These are phyloP conservation scores for Crossaster papposus DNA, from an alignment of 53 echinoderm and acorn worm genomes.

Conservation along the genomic window DNA sequence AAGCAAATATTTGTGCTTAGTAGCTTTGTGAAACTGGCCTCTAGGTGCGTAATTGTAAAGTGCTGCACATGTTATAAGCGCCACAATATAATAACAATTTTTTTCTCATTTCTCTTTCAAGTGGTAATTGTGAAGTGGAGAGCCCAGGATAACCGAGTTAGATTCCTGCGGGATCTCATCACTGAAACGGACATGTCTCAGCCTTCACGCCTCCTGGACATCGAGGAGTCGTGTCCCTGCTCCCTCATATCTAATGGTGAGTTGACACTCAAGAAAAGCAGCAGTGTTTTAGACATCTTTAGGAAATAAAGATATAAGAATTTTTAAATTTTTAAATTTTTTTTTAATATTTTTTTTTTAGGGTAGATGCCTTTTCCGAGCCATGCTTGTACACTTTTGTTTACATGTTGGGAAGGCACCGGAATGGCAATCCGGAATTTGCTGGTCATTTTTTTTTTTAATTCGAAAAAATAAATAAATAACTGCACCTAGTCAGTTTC, in stretches of 20 bases:
- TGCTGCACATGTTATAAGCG: no score
- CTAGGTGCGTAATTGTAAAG: no score
- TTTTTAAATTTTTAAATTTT: neutral
- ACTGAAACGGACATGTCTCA: neutral
- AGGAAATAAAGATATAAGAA: neutral
- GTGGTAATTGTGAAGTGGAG: conserved; percentile 40
- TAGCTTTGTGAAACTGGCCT: no score
- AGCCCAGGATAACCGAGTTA: conserved; percentile 17
- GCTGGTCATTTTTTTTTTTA: no score
- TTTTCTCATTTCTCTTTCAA: neutral
- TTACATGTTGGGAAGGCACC: no score
- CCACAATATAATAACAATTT: neutral
- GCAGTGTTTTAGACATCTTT: neutral
- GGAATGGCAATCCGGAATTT: no score
- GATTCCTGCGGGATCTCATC: conserved; percentile 31
- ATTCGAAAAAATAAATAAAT: no score
- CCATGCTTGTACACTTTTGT: no score
- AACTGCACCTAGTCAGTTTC: no score
- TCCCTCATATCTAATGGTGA: conserved; percentile 3
- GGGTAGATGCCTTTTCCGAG: no score
- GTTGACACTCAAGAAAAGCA: neutral
- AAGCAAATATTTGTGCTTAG: no score
- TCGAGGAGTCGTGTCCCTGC: conserved; percentile 35
- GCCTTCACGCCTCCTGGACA: conserved; percentile 29
- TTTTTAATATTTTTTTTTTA: no score